Base-by-base conservation (phyloP, 2,888 invertebrate species). In the Raillietiella orientalis region DNA sequence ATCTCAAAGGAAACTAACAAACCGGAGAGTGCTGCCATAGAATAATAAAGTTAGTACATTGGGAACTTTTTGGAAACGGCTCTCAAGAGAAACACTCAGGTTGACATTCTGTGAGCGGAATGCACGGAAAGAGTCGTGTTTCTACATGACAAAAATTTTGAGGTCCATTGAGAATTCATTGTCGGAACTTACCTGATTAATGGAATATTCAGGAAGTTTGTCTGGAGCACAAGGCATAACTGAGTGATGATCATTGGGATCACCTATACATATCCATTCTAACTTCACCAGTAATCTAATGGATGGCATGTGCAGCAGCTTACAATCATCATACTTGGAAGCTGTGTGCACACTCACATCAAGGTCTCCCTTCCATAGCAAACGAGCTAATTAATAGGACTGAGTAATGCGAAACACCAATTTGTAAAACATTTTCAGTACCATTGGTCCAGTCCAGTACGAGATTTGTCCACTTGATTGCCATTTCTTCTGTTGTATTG, bases 401-500 rank as follows among this genome's bases (percentile, higher is more conserved):
- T n/a, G n/a, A 17, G 19, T n/a, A n/a, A n/a, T n/a, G n/a, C n/a
- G n/a, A n/a, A n/a, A n/a, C n/a, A n/a, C n/a, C n/a, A n/a, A n/a
- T n/a, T n/a, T n/a, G n/a, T n/a, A n/a, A n/a, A n/a, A n/a, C n/a
- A n/a, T n/a, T n/a, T n/a, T n/a, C n/a, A n/a, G n/a, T 42, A 56
- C 75, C 79, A 44, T 82, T 77, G 1, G 79, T 82, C 90, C 93
- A 93, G 39, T 93, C 84, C 41, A 96, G 62, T 16, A 72, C 67
- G 3, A 87, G 62, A 37, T 77, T 66, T 20, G 64, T 67, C 90
- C 93, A 96, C 0, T 77, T 74, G 33, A 90, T 57, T 46, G 96
- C 93, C 77, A 96, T 87, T 50, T 93, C 77, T 46, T 96, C 96
- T 0, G 93, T 93, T 4, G 82, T 82, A 44, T 96, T 96, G 47